Evolutionary conservation across 1,140 invertebrate genomes (phyloP).

Genomic region (Microplitis demolitor): DNA sequence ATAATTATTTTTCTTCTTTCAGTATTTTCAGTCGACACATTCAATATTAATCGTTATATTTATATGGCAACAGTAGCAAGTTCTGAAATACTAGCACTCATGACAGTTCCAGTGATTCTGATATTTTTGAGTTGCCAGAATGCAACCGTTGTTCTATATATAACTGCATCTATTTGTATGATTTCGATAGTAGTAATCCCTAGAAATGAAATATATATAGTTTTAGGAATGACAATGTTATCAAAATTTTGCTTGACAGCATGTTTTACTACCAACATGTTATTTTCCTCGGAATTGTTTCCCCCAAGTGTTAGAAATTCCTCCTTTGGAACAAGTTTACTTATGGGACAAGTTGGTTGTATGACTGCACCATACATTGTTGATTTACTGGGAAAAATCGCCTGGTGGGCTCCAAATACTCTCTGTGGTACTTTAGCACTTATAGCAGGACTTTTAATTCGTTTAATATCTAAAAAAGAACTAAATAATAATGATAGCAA

Average conservation of each 20-base stretch:
- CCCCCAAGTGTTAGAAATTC: conserved; percentile 67
- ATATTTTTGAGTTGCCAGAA: conserved; percentile 54
- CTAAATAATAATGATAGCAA: too few relatives aligned
- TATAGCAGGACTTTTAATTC: too few relatives aligned
- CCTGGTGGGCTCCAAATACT: too few relatives aligned
- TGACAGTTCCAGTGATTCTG: conserved; percentile 46
- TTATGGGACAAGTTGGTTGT: conserved; percentile 67
- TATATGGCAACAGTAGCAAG: neutral
- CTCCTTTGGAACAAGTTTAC: conserved; percentile 67
- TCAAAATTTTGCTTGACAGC: conserved; percentile 68
- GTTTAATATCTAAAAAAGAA: too few relatives aligned
- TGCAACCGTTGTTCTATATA: conserved; percentile 41
- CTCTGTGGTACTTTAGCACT: too few relatives aligned
- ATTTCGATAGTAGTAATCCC: too few relatives aligned
- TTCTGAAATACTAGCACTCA: conserved; percentile 51
- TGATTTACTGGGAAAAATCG: too few relatives aligned
- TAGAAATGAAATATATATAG: conserved; percentile 37
- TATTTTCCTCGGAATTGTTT: conserved; percentile 67
- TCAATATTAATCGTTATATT: neutral
- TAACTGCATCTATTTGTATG: too few relatives aligned
- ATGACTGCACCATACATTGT: conserved; percentile 66
- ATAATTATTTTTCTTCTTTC: neutral
- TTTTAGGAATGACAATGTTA: conserved; percentile 63
- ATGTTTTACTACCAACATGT: conserved; percentile 68
- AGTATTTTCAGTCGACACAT: neutral